phyloP scores from a whole-genome alignment of 1,140 invertebrate genomes.

The Ladona fulva region DNA sequence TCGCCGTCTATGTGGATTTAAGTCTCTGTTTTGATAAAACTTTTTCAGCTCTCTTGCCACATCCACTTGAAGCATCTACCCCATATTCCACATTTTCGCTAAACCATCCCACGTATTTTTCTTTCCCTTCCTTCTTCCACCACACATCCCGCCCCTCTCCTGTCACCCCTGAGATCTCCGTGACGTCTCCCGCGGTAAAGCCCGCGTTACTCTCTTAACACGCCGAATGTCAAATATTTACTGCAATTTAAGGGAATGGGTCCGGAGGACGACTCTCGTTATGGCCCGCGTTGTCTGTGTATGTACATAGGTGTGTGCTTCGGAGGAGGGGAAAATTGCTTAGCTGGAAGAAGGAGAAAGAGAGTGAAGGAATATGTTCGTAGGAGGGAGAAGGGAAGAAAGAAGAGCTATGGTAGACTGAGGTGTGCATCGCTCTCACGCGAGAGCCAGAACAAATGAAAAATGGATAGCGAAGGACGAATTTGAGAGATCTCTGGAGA shows the following conservation, averaged over 20 bases:
- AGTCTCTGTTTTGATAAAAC: too few relatives aligned
- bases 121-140: background rate
- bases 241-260: background rate
- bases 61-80: background rate
- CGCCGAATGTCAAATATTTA: background rate
- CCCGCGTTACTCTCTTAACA: conserved; percentile 5
- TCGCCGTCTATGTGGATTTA: too few relatives aligned
- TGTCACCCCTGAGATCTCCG: background rate
- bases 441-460: background rate
- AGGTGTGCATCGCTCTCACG: background rate
- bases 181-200: background rate
- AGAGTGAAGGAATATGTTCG: background rate
- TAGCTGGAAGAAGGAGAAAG: background rate
- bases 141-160: background rate
- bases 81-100: background rate
- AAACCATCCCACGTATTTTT: background rate
- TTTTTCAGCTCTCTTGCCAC: background rate
- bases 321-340: background rate
- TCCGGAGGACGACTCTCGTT: background rate
- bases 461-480: background rate
- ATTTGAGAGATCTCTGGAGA: background rate
- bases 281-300: background rate
- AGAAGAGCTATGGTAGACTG: background rate
- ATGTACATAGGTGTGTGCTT: too few relatives aligned
- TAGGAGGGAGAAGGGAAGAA: background rate